Base-by-base conservation (phyloP, 2,113 vertebrate genomes). In the Hyaena hyaena region DNA sequence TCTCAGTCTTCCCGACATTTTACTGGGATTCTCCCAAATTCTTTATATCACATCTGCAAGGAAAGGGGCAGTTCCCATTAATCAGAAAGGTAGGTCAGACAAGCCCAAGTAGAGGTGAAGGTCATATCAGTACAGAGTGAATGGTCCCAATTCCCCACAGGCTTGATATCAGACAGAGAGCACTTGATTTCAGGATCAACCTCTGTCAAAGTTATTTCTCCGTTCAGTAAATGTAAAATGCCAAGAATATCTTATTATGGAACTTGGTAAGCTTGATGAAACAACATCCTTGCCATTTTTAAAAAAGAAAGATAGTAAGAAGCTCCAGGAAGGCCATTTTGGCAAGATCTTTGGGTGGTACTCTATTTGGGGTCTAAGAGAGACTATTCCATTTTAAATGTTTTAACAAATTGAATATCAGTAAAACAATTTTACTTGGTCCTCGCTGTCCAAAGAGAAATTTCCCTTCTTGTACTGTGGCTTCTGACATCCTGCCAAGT, bases 401-500 rank as follows among this genome's bases (percentile, higher is more conserved):
- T 95, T 95, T 90, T 91, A 95, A 90, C 82, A 90, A 97, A 96
- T 66, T 95, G 92, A 97, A 87, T 43, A 89, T 45, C 79, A 69
- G 83, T 48, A 45, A 68, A 86, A 81, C 43, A 35, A 63, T 93
- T 93, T 87, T 14, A 94, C 50, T 82, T 21, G 53, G 61, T 88
- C 77, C 88, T 86, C 53, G 0, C 76, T 96, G 33, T 94, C 92
- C 88, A 96, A 83, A 93, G 84, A 87, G 95, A 94, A 97, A 88
- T 63, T 71, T 88, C 89, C 80, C 58, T 68, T 76, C 61, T 90
- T 85, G 50, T 50, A 92, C 45, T 85, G 50, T 86, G 84, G 96
- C 86, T 97, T 91, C 93, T 95, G 96, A 95, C 63, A 94, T 89
- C 83, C 94, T 82, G 93, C 96, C 93, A 96, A 96, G 93, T 48